A percentile compares a stretch with the other conserved stretches of the same genome.
Evolutionary conservation across 1,140 invertebrate genomes (phyloP).

Genomic region (Neodiprion fabricii): DNA sequence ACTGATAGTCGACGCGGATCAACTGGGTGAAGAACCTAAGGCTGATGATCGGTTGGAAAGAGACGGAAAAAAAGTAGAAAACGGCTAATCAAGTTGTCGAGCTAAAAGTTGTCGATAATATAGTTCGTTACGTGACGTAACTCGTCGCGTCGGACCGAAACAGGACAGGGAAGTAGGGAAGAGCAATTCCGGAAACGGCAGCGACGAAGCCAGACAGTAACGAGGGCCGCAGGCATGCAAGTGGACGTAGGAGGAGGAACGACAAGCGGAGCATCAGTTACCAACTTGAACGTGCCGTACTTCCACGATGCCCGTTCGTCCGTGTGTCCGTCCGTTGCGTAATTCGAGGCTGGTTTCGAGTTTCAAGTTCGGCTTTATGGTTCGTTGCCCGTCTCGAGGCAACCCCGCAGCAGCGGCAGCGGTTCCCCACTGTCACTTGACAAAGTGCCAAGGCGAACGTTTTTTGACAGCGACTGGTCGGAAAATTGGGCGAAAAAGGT

Average conservation of each 20-base stretch:
- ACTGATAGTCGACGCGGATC: too few species aligned
- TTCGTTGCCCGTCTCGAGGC: neutral
- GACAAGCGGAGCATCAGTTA: neutral
- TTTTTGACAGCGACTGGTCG: neutral
- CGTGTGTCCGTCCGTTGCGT: neutral
- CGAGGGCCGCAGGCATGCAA: neutral
- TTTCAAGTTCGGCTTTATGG: neutral
- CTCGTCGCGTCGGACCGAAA: too few species aligned
- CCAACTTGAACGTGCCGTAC: neutral
- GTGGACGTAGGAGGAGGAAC: neutral
- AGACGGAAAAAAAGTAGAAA: too few species aligned
- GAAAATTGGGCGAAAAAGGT: too few species aligned
- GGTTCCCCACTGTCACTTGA: neutral
- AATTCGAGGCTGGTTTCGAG: neutral
- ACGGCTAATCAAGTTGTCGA: too few species aligned
- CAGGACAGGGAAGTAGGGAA: neutral
- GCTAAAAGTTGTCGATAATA: too few species aligned
- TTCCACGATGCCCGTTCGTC: neutral
- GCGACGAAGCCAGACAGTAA: neutral
- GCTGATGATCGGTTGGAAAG: too few species aligned
- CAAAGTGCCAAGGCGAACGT: neutral
- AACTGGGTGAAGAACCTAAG: too few species aligned
- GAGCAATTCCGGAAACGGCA: neutral
- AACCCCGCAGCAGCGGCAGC: neutral
- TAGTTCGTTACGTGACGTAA: too few species aligned